A percentile compares a stretch with the other conserved stretches of the same genome.
Evolutionary conservation across 1,140 invertebrate genomes (phyloP).

Genomic region (Mycetomoellerius zeteki): DNA sequence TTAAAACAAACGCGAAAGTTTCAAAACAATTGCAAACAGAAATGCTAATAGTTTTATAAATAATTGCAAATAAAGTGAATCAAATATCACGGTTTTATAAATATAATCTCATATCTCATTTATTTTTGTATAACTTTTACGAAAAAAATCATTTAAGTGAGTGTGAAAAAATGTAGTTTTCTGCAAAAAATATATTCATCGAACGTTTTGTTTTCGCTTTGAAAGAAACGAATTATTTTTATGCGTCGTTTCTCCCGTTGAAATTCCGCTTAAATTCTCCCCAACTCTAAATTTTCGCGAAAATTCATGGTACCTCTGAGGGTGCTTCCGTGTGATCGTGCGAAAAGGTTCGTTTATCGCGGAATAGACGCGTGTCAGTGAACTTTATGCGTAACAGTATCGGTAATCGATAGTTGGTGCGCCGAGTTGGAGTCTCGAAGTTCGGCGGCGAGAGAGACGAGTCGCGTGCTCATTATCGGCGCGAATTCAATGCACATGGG

Average conservation of each 20-base stretch:
- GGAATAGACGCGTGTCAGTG: conserved; percentile 67
- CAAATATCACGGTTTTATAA: background rate
- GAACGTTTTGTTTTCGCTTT: background rate
- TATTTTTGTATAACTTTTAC: background rate
- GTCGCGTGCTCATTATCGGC: conserved; percentile 68
- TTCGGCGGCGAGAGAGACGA: conserved; percentile 47
- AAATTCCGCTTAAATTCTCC: background rate
- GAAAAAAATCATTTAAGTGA: background rate
- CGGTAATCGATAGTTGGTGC: conserved; percentile 73
- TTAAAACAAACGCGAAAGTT: background rate
- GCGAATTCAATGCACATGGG: conserved; percentile 48
- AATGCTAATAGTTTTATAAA: background rate
- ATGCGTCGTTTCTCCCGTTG: background rate
- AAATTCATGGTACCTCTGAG: background rate
- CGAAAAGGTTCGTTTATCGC: conserved; percentile 68
- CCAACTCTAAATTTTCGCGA: background rate
- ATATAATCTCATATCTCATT: background rate
- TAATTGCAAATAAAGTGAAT: background rate
- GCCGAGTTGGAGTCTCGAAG: conserved; percentile 52
- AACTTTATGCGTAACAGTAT: conserved; percentile 73
- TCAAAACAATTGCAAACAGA: background rate
- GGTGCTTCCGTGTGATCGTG: background rate
- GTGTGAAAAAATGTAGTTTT: background rate
- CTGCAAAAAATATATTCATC: background rate
- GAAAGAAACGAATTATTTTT: background rate